phyloP scores from a whole-genome alignment of 2,113 vertebrate species.

The Corythoichthys haematopterus region DNA sequence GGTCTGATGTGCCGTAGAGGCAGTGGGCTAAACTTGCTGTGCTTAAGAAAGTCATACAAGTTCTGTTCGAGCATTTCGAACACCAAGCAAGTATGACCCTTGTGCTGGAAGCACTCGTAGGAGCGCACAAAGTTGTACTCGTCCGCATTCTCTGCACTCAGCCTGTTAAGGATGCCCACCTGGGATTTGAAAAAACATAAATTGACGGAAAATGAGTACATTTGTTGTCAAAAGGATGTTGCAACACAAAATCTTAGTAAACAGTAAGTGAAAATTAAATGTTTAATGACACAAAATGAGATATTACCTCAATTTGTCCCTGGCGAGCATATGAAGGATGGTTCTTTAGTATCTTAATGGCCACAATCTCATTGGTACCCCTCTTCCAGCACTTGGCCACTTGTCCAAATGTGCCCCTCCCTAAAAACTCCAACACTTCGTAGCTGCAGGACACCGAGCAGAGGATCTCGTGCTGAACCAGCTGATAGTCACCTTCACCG shows the following conservation, averaged over 20 bases:
- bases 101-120: constrained; percentile 98
- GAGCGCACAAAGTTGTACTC: constrained; percentile 97
- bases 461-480: constrained; percentile 96
- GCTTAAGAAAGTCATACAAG: constrained; percentile 96
- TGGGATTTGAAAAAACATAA: constrained; percentile 36
- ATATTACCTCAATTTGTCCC: constrained; percentile 91
- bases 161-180: constrained; percentile 93
- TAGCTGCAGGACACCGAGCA: constrained; percentile 96
- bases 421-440: constrained; percentile 94
- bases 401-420: constrained; percentile 93
- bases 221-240: not conserved
- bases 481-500: constrained; percentile 94
- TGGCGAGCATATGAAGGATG: constrained; percentile 96
- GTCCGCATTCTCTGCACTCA: constrained; percentile 94
- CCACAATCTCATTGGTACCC: constrained; percentile 97
- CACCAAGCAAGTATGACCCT: constrained; percentile 96
- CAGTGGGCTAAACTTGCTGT: constrained; percentile 96
- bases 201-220: not conserved
- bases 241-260: not conserved
- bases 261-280: not conserved
- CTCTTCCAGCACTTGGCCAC: constrained; percentile 98
- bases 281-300: not conserved
- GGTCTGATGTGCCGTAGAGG: constrained; percentile 93
- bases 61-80: constrained; percentile 99
- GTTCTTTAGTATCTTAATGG: constrained; percentile 97